These are phyloP conservation scores for Nannoperca australis DNA, from an alignment of 2,797 vertebrate species.

Conservation along the genomic window DNA sequence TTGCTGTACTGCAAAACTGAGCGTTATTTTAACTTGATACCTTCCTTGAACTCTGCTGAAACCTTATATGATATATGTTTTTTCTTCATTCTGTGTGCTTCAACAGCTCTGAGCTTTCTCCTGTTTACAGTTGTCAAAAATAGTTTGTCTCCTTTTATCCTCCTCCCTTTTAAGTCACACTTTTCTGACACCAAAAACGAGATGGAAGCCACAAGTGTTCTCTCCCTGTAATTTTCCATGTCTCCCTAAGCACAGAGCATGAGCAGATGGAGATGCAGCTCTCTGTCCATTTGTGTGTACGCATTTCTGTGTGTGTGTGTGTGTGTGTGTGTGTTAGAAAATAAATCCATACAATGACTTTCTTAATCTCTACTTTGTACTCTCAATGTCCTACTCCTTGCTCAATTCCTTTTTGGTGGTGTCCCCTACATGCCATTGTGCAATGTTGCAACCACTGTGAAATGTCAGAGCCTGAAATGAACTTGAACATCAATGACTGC, in stretches of 20 bases:
- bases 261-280: conserved; percentile 80
- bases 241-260: conserved; percentile 68
- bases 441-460: conserved; percentile 48
- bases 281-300: conserved; percentile 46
- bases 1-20: conserved; percentile 3
- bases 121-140: conserved; percentile 73
- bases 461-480: conserved; percentile 44
- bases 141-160: conserved; percentile 74
- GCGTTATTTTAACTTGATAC: conserved; percentile 36
- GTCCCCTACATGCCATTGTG: conserved; percentile 36
- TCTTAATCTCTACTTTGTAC: conserved; percentile 50
- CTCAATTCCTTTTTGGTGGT: conserved; percentile 55
- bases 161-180: conserved; percentile 76
- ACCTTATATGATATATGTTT: conserved; percentile 16
- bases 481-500: conserved; percentile 46
- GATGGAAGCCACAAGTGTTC: conserved; percentile 77
- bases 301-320: conserved; percentile 5
- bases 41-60: conserved; percentile 41
- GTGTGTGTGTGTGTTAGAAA: conserved; percentile 42
- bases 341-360: conserved; percentile 49
- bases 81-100: conserved; percentile 13
- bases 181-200: conserved; percentile 76
- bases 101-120: conserved; percentile 58
- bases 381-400: conserved; percentile 56
- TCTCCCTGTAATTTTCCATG: conserved; percentile 80